A percentile compares a stretch with the other conserved stretches of the same genome.
Conservation (phyloP, 2,797 vertebrate species). For the Sarcophilus harrisii region DNA sequence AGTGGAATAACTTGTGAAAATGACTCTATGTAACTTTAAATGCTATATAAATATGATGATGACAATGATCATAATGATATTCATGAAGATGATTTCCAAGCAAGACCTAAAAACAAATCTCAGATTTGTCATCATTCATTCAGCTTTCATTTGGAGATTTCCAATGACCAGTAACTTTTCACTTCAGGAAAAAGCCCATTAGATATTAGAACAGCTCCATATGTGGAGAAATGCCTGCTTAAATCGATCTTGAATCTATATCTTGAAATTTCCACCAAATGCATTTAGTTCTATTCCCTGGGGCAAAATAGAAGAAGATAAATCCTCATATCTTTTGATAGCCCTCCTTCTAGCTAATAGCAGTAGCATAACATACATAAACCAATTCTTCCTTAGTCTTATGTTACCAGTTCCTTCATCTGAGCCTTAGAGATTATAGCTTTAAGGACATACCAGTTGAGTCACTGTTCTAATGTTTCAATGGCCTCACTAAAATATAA, state of each 20-base stretch:
- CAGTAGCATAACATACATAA: neutral
- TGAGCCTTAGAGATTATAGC: neutral
- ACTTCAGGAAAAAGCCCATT: neutral
- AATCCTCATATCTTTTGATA: neutral
- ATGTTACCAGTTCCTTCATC: neutral
- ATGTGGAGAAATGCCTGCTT: neutral
- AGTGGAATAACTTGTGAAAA: too few relatives aligned
- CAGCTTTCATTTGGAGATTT: neutral
- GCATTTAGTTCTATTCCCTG: neutral
- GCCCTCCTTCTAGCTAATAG: neutral
- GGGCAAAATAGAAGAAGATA: neutral
- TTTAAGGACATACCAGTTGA: neutral
- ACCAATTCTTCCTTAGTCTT: neutral
- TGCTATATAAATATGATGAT: too few relatives aligned
- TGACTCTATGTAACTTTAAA: too few relatives aligned
- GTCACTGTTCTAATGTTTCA: neutral
- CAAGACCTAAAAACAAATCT: neutral
- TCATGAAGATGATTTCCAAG: neutral
- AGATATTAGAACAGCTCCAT: neutral
- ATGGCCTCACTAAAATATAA: neutral
- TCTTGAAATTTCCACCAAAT: neutral
- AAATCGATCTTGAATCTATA: neutral
- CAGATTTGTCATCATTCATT: neutral
- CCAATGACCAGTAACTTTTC: neutral
- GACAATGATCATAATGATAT: too few relatives aligned